These are phyloP conservation scores for Rotaria sp. DNA, from an alignment of 2,888 invertebrate genomes.

Conservation along the genomic window DNA sequence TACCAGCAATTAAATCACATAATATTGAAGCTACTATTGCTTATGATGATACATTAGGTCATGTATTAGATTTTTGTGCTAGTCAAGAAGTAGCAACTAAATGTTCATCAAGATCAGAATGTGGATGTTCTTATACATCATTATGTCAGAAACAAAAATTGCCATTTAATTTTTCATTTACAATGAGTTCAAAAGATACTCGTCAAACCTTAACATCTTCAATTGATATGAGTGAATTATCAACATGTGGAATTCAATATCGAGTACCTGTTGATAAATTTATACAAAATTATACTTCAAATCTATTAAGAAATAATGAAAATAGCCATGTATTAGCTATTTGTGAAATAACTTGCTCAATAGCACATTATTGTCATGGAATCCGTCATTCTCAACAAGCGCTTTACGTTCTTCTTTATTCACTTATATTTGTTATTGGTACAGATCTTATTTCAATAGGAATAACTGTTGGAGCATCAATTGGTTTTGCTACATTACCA, in stretches of 20 bases:
- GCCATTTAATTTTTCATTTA: not conserved
- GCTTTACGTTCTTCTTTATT: not conserved
- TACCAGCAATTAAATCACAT: not conserved
- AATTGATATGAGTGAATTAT: not conserved
- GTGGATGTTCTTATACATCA: not conserved
- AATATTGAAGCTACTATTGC: not conserved
- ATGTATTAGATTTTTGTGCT: conserved; percentile 1
- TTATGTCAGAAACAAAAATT: not conserved
- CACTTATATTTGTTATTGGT: not conserved
- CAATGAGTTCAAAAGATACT: not conserved
- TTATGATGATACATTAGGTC: not conserved
- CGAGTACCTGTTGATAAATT: not conserved
- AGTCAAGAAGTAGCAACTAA: not conserved
- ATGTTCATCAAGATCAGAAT: conserved; percentile 14
- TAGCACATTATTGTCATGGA: not conserved
- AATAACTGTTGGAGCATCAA: not conserved
- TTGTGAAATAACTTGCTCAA: not conserved
- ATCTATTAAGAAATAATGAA: not conserved
- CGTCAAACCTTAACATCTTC: not conserved
- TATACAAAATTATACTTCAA: not conserved
- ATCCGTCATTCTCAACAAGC: not conserved
- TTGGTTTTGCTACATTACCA: conserved; percentile 8
- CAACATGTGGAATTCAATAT: not conserved
- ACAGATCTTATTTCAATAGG: not conserved
- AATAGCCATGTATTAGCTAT: not conserved